These are phyloP conservation scores for Dromaius novaehollandiae DNA, from an alignment of 2,113 vertebrate species.

Conservation along the genomic window DNA sequence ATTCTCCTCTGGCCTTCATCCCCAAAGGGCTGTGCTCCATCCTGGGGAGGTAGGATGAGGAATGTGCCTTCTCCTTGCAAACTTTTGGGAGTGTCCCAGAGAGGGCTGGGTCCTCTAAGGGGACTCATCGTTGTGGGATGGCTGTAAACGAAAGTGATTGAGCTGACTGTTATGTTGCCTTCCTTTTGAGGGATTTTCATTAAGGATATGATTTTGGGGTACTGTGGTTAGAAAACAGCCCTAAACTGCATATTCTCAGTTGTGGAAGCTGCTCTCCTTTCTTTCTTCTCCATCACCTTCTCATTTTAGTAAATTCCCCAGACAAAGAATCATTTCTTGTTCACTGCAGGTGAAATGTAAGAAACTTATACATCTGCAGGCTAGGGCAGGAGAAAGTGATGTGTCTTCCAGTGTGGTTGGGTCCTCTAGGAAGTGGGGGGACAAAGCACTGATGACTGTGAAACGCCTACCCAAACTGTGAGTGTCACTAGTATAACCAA, in stretches of 20 bases:
- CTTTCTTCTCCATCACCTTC: background rate
- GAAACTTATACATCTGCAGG: background rate
- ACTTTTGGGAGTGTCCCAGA: background rate
- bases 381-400: background rate
- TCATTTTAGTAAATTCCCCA: background rate
- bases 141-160: background rate
- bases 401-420: fast-evolving
- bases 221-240: background rate
- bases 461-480: background rate
- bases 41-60: background rate
- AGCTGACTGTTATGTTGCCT: background rate
- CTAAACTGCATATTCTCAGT: background rate
- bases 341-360: fast-evolving
- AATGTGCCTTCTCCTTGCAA: background rate
- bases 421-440: background rate
- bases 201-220: background rate
- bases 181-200: background rate
- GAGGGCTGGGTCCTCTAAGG: background rate
- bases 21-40: background rate
- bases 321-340: background rate
- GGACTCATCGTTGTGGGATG: background rate
- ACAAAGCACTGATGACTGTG: background rate
- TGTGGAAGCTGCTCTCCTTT: background rate
- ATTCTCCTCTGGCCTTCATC: background rate
- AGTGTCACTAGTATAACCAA: background rate